These are phyloP conservation scores for Saccostrea echinata DNA, from an alignment of 1,140 invertebrate species.

Conservation along the genomic window DNA sequence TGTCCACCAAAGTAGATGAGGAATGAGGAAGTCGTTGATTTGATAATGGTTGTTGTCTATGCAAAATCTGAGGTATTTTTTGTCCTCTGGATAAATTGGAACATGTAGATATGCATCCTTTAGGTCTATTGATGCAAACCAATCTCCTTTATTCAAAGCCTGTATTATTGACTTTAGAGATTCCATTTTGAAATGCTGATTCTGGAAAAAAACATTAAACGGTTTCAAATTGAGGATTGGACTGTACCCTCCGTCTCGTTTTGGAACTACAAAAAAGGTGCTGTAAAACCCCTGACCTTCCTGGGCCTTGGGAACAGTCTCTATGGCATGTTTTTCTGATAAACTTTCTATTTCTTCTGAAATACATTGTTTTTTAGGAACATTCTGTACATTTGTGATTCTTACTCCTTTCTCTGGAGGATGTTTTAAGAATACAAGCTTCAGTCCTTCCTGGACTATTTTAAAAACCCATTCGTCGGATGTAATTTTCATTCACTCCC, in stretches of 20 bases:
- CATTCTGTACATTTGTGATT: conserved; percentile 34
- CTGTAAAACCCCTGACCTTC: conserved; percentile 40
- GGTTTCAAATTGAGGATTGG: conserved; percentile 52
- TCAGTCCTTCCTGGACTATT: conserved; percentile 51
- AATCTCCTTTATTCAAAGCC: conserved; percentile 43
- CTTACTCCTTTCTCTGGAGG: conserved; percentile 22
- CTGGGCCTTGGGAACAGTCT: neutral
- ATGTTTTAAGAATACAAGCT: conserved; percentile 42
- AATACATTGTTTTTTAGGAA: neutral
- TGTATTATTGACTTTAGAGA: conserved; percentile 47
- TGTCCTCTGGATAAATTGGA: too few relatives aligned
- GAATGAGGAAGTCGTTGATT: neutral
- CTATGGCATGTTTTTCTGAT: conserved; percentile 33
- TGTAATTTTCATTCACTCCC: conserved; percentile 49
- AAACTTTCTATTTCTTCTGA: conserved; percentile 45
- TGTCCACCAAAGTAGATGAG: neutral
- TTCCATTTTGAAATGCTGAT: conserved; percentile 56
- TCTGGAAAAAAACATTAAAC: conserved; percentile 39
- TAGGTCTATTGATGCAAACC: conserved; percentile 47
- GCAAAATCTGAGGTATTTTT: too few relatives aligned
- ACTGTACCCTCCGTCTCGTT: conserved; percentile 37
- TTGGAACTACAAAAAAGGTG: conserved; percentile 53
- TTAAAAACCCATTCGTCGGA: too few relatives aligned
- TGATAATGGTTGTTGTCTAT: conserved; percentile 39
- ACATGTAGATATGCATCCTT: conserved; percentile 53